These are phyloP conservation scores for Caenorhabditis sp. DNA, from an alignment of 2,888 invertebrate species.

Conservation along the genomic window DNA sequence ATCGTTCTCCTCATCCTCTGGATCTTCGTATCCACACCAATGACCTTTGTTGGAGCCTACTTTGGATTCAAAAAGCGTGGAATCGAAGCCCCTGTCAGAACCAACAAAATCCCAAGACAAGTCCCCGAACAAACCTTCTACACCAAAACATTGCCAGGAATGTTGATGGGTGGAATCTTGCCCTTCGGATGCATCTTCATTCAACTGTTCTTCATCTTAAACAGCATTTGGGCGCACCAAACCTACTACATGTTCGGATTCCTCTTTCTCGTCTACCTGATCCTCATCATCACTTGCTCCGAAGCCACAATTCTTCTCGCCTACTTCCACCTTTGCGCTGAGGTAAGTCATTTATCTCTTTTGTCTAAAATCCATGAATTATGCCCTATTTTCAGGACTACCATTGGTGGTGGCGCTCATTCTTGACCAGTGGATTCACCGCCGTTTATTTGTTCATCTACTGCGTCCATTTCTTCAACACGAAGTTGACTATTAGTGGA, in stretches of 20 bases:
- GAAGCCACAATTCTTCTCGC: constrained; percentile 98
- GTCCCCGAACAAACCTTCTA: constrained; percentile 98
- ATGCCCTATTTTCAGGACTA: constrained; percentile 87
- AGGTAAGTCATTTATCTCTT: constrained; percentile 77
- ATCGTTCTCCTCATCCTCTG: constrained; percentile 91
- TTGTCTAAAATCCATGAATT: no score
- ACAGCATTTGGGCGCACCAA: constrained; percentile 92
- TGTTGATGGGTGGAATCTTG: constrained; percentile 93
- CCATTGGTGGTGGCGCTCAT: constrained; percentile 98
- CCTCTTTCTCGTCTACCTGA: constrained; percentile 94
- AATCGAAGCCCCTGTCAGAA: constrained; percentile 94
- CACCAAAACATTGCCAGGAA: constrained; percentile 89
- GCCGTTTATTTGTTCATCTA: constrained; percentile 94
- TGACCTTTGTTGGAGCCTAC: constrained; percentile 96
- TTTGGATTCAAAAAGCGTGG: constrained; percentile 96
- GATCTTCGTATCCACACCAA: constrained; percentile 97
- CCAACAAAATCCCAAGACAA: constrained; percentile 96
- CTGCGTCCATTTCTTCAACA: constrained; percentile 96
- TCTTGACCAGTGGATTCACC: constrained; percentile 95
- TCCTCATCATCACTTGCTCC: constrained; percentile 95
- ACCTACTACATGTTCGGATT: constrained; percentile 99
- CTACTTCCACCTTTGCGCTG: constrained; percentile 99
- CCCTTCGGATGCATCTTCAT: constrained; percentile 99
- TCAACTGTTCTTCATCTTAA: constrained; percentile 97
- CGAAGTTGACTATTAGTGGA: constrained; percentile 93